These are phyloP conservation scores for Orbicella faveolata DNA, from an alignment of 64 coral and sea anemone species.

Conservation along the genomic window DNA sequence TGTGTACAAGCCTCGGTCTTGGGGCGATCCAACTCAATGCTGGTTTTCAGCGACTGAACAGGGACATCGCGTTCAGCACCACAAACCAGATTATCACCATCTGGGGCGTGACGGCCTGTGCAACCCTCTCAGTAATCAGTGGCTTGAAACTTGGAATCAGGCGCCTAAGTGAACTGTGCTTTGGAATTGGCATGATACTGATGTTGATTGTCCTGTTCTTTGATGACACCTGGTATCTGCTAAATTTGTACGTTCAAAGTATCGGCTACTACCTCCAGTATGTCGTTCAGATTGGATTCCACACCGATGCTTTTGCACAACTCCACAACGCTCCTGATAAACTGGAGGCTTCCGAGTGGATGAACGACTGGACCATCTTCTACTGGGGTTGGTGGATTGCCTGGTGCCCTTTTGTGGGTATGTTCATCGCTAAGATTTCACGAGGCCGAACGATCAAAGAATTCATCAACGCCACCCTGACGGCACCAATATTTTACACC, in stretches of 20 bases:
- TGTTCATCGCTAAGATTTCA: conserved; percentile 63
- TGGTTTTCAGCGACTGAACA: conserved; percentile 56
- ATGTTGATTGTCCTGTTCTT: conserved; percentile 66
- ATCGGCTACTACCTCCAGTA: conserved; percentile 59
- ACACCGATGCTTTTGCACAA: conserved; percentile 68
- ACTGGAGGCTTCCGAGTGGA: conserved; percentile 36
- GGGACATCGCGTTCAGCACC: conserved; percentile 11
- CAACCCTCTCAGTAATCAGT: conserved; percentile 57
- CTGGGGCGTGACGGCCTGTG: conserved; percentile 60
- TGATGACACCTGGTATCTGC: conserved; percentile 63
- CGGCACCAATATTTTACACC: conserved; percentile 47
- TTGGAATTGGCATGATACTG: conserved; percentile 50
- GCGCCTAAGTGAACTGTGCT: conserved; percentile 61
- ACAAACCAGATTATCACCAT: conserved; percentile 51
- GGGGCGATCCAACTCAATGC: conserved; percentile 51
- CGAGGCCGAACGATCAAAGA: conserved; percentile 55
- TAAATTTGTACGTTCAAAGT: conserved; percentile 44
- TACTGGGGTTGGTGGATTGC: conserved; percentile 73
- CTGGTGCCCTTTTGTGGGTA: conserved; percentile 63
- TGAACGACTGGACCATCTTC: conserved; percentile 72
- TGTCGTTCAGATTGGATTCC: conserved; percentile 49
- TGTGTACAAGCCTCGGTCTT: conserved; percentile 63
- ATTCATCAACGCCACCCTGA: conserved; percentile 56
- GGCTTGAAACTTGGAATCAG: conserved; percentile 64
- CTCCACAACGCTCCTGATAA: conserved; percentile 41